phyloP scores from a whole-genome alignment of 2,888 invertebrate species.

The Leptogaster cylindrica region DNA sequence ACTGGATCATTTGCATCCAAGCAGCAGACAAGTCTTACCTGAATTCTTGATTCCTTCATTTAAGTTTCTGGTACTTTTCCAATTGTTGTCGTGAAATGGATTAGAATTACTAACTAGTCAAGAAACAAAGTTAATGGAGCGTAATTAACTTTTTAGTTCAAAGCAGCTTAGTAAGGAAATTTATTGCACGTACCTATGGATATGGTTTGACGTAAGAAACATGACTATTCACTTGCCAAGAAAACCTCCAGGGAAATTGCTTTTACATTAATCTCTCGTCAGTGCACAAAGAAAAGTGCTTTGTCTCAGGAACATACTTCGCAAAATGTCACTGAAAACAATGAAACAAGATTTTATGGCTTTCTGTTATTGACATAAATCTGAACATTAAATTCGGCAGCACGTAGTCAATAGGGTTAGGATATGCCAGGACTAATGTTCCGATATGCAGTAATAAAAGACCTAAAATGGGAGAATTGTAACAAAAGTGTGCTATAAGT shows the following conservation, averaged over 20 bases:
- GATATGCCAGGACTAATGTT: too few relatives aligned
- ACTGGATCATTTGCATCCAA: background rate
- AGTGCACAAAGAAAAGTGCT: conserved; percentile 24
- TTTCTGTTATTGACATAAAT: conserved; percentile 36
- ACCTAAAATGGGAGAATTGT: too few relatives aligned
- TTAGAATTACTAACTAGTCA: conserved; percentile 24
- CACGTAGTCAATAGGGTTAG: too few relatives aligned
- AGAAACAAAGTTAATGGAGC: conserved; percentile 32
- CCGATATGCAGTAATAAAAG: too few relatives aligned
- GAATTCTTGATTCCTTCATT: conserved; percentile 17
- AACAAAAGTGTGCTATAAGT: too few relatives aligned
- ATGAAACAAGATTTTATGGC: conserved; percentile 25
- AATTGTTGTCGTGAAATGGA: conserved; percentile 18
- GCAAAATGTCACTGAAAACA: conserved; percentile 14
- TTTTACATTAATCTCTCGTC: conserved; percentile 36
- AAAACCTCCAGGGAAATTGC: conserved; percentile 34
- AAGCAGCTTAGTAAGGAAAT: conserved; percentile 11
- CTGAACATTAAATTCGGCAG: conserved; percentile 31
- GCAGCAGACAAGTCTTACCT: background rate
- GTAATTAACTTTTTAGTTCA: conserved; percentile 31
- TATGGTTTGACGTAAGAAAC: background rate
- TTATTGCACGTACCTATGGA: conserved; percentile 22
- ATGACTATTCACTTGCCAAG: background rate
- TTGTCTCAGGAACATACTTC: background rate
- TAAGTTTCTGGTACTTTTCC: conserved; percentile 12